Evolutionary conservation across 1,140 invertebrate species (phyloP), one percentile per base, ranked within the genome.

Genomic region (Thaumatotibia leucotreta): DNA sequence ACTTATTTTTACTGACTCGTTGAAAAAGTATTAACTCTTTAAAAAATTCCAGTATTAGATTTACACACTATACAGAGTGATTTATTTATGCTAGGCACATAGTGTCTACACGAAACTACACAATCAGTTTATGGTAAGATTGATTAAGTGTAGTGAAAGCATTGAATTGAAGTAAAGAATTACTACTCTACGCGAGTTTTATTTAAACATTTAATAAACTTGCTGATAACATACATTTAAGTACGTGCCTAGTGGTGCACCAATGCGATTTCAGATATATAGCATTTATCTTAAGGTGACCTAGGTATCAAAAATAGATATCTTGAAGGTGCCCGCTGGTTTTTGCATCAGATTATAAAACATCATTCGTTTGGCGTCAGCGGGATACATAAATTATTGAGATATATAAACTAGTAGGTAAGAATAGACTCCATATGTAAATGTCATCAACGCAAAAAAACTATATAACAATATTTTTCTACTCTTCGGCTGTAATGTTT

Each of bases 251-350:
- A 6, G 2, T 29, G 27, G 6, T 45, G 39, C 17, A 45, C 5
- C 9, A 17, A 9, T 9, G 20, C 5, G 14, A 45, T 20, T 45
- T 27, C 1, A 27, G 11, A 5, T 58, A n/a, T 58, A 58, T 58
- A 14, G 29, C 11, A 27, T 58, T 58, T 58, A 58, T 58, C 52
- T 58, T 31, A 14, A 58, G 52, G 52, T 58, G 52, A 58, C 52
- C 52, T 58, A 45, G 14, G 39, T 20, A 58, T 31, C 52, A 27
- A 58, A 58, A 58, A 58, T 58, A 58, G 39, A 45, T 45, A 54
- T 58, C 52, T 24, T 58, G 24, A 58, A 58, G 52, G 52, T 58
- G 52, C 52, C 52, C 24, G 52, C 52, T 31, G n/a, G 24, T 29
- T 31, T 58, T 58, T 58, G 24, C 24, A 14, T 58, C 27, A 14